Evolutionary conservation across 2,888 invertebrate species (phyloP).

Genomic region (Himalopsyche japonica): DNA sequence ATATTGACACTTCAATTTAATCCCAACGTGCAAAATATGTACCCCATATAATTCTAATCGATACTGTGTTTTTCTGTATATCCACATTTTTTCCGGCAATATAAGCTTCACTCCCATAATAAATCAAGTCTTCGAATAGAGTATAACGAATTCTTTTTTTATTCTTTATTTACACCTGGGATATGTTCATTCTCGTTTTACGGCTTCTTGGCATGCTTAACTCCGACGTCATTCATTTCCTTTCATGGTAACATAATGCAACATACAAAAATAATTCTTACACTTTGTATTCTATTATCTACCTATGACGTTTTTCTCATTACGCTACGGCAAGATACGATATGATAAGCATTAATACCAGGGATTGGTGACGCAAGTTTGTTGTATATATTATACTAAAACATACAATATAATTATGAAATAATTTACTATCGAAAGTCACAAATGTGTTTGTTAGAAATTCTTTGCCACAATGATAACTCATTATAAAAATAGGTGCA

Average conservation of each 20-base stretch:
- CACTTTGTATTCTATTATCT: neutral
- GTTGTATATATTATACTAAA: neutral
- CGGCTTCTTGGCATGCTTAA: neutral
- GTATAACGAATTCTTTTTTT: too few relatives aligned
- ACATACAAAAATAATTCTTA: neutral
- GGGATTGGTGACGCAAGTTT: neutral
- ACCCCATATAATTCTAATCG: too few relatives aligned
- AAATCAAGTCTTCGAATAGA: too few relatives aligned
- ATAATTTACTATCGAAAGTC: neutral
- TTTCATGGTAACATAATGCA: neutral
- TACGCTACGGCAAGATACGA: neutral
- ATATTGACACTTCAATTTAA: too few relatives aligned
- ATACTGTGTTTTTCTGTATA: too few relatives aligned
- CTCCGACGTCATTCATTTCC: neutral
- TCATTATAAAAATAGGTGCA: too few relatives aligned
- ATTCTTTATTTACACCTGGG: neutral
- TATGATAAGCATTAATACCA: neutral
- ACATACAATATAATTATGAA: neutral
- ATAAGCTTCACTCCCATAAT: too few relatives aligned
- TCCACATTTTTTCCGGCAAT: too few relatives aligned
- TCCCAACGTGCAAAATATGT: too few relatives aligned
- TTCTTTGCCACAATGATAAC: too few relatives aligned
- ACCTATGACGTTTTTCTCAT: neutral
- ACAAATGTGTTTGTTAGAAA: neutral
- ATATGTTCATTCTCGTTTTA: neutral